Evolutionary conservation across 2,888 invertebrate species (phyloP).

Genomic region (Hirtodrosophila alboralis): DNA sequence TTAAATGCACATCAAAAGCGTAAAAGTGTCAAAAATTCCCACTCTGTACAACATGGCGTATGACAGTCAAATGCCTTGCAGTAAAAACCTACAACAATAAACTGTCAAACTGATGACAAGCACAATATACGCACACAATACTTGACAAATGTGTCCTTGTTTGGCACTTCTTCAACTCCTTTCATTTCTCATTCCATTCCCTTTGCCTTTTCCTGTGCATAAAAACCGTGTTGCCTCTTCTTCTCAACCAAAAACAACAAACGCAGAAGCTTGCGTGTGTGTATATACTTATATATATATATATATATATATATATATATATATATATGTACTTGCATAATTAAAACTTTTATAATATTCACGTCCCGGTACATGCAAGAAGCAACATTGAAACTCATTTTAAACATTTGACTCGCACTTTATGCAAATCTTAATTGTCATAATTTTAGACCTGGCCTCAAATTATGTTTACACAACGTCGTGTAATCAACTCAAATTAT

Average conservation of each 20-base stretch:
- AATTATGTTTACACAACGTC: conserved; percentile 64
- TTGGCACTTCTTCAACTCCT: conserved; percentile 16
- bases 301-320: conserved; percentile 33
- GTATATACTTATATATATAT: conserved; percentile 3
- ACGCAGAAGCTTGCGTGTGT: conserved; percentile 4
- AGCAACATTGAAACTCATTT: conserved; percentile 33
- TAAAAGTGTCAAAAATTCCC: conserved; percentile 53
- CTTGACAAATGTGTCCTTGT: conserved; percentile 34
- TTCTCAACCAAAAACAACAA: conserved; percentile 27
- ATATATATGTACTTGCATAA: conserved; percentile 40
- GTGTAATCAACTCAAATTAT: conserved; percentile 52
- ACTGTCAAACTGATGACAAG: conserved; percentile 28
- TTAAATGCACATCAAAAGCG: conserved; percentile 69
- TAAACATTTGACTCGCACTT: conserved; percentile 52
- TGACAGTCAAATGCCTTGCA: conserved; percentile 43
- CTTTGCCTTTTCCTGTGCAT: no score
- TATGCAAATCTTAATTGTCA: conserved; percentile 71
- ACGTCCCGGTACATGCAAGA: conserved; percentile 30
- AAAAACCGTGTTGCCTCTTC: conserved; percentile 39
- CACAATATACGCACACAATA: conserved; percentile 31
- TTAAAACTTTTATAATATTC: conserved; percentile 70
- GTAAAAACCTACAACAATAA: conserved; percentile 10
- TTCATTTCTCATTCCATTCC: conserved; percentile 1
- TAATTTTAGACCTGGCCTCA: conserved; percentile 55
- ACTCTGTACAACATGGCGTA: conserved; percentile 45